Evolutionary conservation across 1,140 invertebrate species (phyloP).

Genomic region (Apis mellifera): Amel_HAv3.1 CM009942.2:6231501-6232000

Average conservation of each 20-base stretch:
- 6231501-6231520: background rate
- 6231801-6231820: background rate
- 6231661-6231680: background rate
- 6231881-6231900: slow-evolving; percentile 22
- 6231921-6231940: slow-evolving; percentile 28
- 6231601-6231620: slow-evolving; percentile 26
- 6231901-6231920: slow-evolving; percentile 40
- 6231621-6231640: background rate
- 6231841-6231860: slow-evolving; percentile 51
- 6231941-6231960: slow-evolving; percentile 54
- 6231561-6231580: background rate
- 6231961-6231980: slow-evolving; percentile 42
- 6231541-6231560: background rate
- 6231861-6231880: slow-evolving; percentile 48
- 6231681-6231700: background rate
- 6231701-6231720: background rate
- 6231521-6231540: background rate
- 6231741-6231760: slow-evolving; percentile 1
- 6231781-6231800: slow-evolving; percentile 10
- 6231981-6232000: slow-evolving; percentile 17
- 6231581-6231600: slow-evolving; percentile 6
- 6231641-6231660: slow-evolving; percentile 16
- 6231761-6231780: background rate
- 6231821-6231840: slow-evolving; percentile 16
- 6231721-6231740: slow-evolving; percentile 1